A percentile compares a stretch with the other conserved stretches of the same genome.
phyloP scores from a whole-genome alignment of 2,113 vertebrate species.

The Acrocephalus kingi region DNA sequence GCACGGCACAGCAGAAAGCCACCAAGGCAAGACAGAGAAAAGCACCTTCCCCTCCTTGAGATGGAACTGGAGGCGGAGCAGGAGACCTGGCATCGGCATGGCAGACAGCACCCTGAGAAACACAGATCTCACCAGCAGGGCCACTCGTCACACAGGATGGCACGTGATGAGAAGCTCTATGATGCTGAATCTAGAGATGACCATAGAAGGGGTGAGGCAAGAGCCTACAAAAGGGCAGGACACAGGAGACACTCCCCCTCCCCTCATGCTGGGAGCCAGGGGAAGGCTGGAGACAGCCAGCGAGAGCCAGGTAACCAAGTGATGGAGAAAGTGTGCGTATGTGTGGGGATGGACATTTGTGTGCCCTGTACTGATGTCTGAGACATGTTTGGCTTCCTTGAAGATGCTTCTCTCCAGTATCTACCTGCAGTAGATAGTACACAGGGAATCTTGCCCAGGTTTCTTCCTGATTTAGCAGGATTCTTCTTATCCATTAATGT shows the following conservation, averaged over 20 bases:
- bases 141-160: background rate
- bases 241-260: conserved; percentile 38
- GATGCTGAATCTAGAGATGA: conserved; percentile 7
- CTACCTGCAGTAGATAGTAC: background rate
- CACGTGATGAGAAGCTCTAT: background rate
- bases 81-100: background rate
- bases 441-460: background rate
- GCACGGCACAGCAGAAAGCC: background rate
- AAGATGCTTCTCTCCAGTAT: background rate
- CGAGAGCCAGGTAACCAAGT: conserved; percentile 83
- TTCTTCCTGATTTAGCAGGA: background rate
- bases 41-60: conserved; percentile 63
- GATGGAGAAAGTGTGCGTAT: background rate
- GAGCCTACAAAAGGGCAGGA: conserved; percentile 34
- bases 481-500: background rate
- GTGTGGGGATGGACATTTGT: background rate
- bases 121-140: background rate
- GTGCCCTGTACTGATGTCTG: background rate
- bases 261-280: conserved; percentile 21
- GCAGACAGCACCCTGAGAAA: background rate
- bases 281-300: background rate
- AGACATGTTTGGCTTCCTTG: background rate
- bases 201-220: conserved; percentile 52
- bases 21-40: conserved; percentile 65
- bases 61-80: conserved; percentile 59